Conservation (phyloP, 2,888 invertebrate genomes). For the Watsonalla cultraria region DNA sequence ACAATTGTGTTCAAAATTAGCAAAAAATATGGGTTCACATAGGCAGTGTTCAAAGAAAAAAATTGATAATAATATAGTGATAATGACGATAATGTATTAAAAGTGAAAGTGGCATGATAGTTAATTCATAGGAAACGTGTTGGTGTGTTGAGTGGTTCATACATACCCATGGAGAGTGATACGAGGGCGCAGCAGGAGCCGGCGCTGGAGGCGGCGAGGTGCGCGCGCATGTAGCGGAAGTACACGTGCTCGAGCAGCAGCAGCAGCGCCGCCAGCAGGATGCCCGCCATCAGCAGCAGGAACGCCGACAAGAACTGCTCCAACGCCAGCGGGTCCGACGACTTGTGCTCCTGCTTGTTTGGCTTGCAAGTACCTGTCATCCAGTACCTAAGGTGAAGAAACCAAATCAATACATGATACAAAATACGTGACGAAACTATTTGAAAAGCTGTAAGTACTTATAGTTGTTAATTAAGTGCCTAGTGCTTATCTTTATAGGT, state of each 20-base stretch:
- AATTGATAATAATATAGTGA: no score
- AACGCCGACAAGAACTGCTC: slow-evolving; percentile 99
- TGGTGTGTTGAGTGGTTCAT: no score
- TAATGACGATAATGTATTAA: no score
- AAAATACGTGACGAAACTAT: background rate
- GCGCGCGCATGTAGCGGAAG: slow-evolving; percentile 94
- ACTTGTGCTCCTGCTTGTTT: slow-evolving; percentile 93
- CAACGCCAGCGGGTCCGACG: slow-evolving; percentile 92
- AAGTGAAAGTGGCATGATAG: no score
- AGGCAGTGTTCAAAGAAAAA: no score
- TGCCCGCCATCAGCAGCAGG: slow-evolving; percentile 95
- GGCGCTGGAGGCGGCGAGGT: slow-evolving; percentile 91
- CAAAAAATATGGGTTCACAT: no score
- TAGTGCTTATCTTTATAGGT: no score
- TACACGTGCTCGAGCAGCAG: slow-evolving; percentile 95
- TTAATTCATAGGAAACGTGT: no score
- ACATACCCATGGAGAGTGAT: slow-evolving; percentile 89
- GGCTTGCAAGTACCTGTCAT: slow-evolving; percentile 97
- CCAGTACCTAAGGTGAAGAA: slow-evolving; percentile 85
- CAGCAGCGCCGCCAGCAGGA: slow-evolving; percentile 91
- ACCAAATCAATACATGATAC: background rate
- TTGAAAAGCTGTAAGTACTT: no score
- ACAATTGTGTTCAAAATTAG: no score
- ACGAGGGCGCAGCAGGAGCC: slow-evolving; percentile 96
- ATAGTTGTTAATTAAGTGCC: no score